phyloP scores from a whole-genome alignment of 2,797 vertebrate species.

The Phataginus tricuspis region DNA sequence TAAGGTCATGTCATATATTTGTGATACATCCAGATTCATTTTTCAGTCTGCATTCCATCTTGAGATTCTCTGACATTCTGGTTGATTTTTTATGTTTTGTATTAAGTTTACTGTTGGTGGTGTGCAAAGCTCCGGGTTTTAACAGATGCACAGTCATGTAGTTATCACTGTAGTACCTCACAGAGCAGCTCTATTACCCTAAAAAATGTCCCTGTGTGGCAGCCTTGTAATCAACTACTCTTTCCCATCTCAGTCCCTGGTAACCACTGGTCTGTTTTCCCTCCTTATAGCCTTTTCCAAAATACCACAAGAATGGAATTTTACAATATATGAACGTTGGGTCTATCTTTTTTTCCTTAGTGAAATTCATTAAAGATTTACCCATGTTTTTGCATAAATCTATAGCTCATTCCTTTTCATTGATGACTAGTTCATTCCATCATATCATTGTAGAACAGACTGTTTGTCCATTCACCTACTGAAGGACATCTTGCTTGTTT shows the following conservation, averaged over 20 bases:
- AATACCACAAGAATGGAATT: neutral
- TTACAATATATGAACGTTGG: neutral
- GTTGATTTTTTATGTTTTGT: neutral
- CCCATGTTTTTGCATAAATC: neutral
- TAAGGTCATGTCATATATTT: neutral
- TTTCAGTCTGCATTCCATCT: neutral
- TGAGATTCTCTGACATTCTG: neutral
- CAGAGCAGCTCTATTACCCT: neutral
- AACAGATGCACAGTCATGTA: neutral
- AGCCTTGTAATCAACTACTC: neutral
- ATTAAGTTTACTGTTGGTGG: neutral
- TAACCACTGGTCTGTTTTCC: neutral
- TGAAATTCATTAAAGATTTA: neutral
- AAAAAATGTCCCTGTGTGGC: neutral
- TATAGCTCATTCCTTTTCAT: neutral
- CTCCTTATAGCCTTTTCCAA: neutral
- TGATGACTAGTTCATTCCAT: neutral
- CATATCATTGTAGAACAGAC: neutral
- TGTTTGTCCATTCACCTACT: neutral
- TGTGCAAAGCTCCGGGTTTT: neutral
- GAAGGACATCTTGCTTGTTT: neutral
- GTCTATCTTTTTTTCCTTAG: neutral
- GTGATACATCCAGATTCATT: neutral
- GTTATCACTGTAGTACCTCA: neutral
- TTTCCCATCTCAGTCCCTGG: neutral